phyloP scores from a whole-genome alignment of 2,797 vertebrate species.

The Ctenopoma kingsleyae region DNA sequence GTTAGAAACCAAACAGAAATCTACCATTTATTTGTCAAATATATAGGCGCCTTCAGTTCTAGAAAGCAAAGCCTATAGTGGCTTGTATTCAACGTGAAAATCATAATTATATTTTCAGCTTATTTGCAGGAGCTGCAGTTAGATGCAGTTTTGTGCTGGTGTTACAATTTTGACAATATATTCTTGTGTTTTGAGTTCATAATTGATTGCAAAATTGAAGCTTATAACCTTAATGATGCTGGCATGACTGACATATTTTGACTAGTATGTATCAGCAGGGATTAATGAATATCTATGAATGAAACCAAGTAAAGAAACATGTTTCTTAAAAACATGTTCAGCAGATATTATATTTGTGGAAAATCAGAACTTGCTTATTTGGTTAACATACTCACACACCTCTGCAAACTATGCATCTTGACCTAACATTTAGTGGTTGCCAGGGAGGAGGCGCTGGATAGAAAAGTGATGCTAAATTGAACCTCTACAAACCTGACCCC shows the following conservation, averaged over 20 bases:
- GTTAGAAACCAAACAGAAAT: constrained; percentile 57
- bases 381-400: constrained; percentile 3
- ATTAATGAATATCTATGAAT: background rate
- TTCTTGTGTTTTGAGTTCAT: background rate
- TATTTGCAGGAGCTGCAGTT: constrained; percentile 13
- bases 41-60: constrained; percentile 26
- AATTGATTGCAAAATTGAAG: background rate
- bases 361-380: constrained; percentile 10
- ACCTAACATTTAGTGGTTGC: constrained; percentile 34
- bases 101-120: constrained; percentile 24
- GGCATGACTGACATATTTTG: background rate
- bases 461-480: constrained; percentile 55
- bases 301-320: background rate
- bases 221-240: background rate
- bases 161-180: background rate
- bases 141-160: background rate
- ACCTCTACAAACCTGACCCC: constrained; percentile 39
- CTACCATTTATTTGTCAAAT: constrained; percentile 62
- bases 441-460: constrained; percentile 18
- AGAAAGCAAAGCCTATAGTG: constrained; percentile 5
- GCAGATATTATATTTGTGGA: constrained; percentile 3
- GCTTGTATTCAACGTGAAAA: constrained; percentile 11
- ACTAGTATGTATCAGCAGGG: background rate
- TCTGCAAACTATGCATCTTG: constrained; percentile 35
- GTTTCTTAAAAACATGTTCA: background rate